These are phyloP conservation scores for Drosophila colorata DNA, from an alignment of 2,888 invertebrate genomes.

Conservation along the genomic window DNA sequence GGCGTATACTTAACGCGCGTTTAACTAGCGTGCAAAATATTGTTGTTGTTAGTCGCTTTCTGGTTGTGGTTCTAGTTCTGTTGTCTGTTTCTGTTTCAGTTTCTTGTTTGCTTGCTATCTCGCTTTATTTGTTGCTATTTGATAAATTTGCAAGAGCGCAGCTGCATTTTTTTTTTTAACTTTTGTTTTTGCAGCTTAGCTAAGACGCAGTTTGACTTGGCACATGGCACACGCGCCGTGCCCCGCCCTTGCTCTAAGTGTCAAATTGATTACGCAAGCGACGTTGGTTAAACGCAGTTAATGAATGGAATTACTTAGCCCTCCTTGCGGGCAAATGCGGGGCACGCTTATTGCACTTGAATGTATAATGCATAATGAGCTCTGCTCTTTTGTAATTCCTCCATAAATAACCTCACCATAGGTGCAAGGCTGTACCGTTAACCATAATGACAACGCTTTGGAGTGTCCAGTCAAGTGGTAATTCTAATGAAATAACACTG, in stretches of 20 bases:
- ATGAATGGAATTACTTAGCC: slow-evolving; percentile 67
- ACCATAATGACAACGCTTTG: neutral
- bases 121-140: slow-evolving; percentile 34
- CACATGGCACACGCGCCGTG: slow-evolving; percentile 31
- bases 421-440: neutral
- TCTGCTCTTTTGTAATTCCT: slow-evolving; percentile 6
- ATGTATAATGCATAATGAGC: slow-evolving; percentile 30
- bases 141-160: slow-evolving; percentile 38
- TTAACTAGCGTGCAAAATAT: slow-evolving; percentile 48
- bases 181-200: slow-evolving; percentile 21
- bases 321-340: neutral
- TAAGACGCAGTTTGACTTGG: slow-evolving; percentile 57
- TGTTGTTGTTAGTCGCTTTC: slow-evolving; percentile 13
- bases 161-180: slow-evolving; percentile 27
- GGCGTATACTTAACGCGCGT: slow-evolving; percentile 68
- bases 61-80: neutral
- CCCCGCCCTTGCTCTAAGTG: slow-evolving; percentile 57
- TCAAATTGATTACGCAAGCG: slow-evolving; percentile 74
- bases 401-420: neutral
- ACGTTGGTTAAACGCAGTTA: slow-evolving; percentile 59
- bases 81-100: slow-evolving; percentile 3
- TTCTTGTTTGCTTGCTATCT: slow-evolving; percentile 46
- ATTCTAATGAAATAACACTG: slow-evolving; percentile 1
- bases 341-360: slow-evolving; percentile 26
- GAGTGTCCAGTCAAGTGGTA: neutral